Evolutionary conservation across 2,888 invertebrate species (phyloP).

Genomic region (Philereme transversata): DNA sequence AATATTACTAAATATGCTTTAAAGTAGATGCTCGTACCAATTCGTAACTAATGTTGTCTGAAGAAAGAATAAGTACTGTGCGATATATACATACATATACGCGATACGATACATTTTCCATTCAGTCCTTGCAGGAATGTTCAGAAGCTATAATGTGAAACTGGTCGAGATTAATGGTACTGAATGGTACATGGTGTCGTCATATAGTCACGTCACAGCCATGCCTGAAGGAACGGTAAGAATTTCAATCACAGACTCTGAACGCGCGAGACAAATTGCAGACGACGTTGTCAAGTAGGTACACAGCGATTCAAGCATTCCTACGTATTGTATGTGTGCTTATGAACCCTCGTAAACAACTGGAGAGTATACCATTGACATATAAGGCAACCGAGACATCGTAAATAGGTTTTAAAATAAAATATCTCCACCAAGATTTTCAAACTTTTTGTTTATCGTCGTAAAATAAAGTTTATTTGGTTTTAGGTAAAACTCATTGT

Average conservation of each 20-base stretch:
- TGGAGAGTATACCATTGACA: conserved; percentile 20
- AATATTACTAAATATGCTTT: too few species aligned
- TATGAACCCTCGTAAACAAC: conserved; percentile 27
- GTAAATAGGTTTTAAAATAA: conserved; percentile 19
- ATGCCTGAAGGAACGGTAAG: conserved; percentile 55
- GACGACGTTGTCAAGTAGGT: conserved; percentile 54
- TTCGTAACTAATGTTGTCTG: too few species aligned
- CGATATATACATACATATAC: not conserved
- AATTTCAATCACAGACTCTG: conserved; percentile 61
- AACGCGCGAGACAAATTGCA: conserved; percentile 62
- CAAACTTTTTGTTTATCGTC: too few species aligned
- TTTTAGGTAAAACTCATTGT: not conserved
- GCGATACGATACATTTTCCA: conserved; percentile 28
- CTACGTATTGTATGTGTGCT: conserved; percentile 30
- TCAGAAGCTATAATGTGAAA: conserved; percentile 17
- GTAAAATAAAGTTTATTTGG: too few species aligned
- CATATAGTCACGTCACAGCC: conserved; percentile 48
- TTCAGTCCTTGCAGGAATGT: conserved; percentile 29
- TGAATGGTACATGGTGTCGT: conserved; percentile 32
- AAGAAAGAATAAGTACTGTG: too few species aligned
- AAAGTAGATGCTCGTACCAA: too few species aligned
- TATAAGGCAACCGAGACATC: conserved; percentile 16
- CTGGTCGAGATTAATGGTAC: conserved; percentile 33
- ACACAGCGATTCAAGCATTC: conserved; percentile 39
- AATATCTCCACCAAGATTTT: not conserved